Evolutionary conservation across 2,888 invertebrate genomes (phyloP).

Genomic region (Caenorhabditis becei): DNA sequence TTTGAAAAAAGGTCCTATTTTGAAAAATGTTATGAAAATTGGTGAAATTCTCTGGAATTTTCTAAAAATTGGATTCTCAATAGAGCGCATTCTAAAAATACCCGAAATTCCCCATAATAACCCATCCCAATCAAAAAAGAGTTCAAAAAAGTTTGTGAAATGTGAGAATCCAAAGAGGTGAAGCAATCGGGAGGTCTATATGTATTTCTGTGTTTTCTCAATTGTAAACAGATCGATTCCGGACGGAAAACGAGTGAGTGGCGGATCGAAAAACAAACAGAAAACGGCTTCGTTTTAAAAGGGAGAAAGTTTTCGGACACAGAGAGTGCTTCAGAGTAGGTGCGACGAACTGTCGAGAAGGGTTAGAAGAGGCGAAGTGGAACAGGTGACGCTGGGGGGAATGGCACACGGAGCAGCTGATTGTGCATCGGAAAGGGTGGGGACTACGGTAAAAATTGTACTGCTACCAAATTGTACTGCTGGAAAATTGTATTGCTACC

Average conservation of each 20-base stretch:
- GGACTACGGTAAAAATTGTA: too few relatives aligned
- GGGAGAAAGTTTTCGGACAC: not conserved
- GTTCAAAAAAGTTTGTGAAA: not conserved
- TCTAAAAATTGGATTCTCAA: too few relatives aligned
- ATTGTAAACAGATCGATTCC: slow-evolving; percentile 59
- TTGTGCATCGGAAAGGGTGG: not conserved
- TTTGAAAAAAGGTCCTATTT: too few relatives aligned
- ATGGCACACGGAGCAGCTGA: not conserved
- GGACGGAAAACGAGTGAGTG: slow-evolving; percentile 16
- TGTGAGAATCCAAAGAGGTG: not conserved
- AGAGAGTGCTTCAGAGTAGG: slow-evolving; percentile 3
- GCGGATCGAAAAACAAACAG: slow-evolving; percentile 55
- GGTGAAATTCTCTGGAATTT: too few relatives aligned
- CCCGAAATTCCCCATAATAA: too few relatives aligned
- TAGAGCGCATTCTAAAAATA: too few relatives aligned
- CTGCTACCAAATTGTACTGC: too few relatives aligned
- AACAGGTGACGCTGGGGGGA: slow-evolving; percentile 20
- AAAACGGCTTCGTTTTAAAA: slow-evolving; percentile 14
- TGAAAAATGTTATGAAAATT: too few relatives aligned
- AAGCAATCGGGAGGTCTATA: not conserved
- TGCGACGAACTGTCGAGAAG: slow-evolving; percentile 7
- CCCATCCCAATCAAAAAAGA: not conserved
- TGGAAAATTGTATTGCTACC: too few relatives aligned
- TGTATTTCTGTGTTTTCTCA: not conserved
- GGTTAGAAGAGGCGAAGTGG: not conserved